Evolutionary conservation across 2,113 vertebrate genomes (phyloP), one percentile per base, ranked within the genome.

Genomic region (Neodon shergylaensis): DNA sequence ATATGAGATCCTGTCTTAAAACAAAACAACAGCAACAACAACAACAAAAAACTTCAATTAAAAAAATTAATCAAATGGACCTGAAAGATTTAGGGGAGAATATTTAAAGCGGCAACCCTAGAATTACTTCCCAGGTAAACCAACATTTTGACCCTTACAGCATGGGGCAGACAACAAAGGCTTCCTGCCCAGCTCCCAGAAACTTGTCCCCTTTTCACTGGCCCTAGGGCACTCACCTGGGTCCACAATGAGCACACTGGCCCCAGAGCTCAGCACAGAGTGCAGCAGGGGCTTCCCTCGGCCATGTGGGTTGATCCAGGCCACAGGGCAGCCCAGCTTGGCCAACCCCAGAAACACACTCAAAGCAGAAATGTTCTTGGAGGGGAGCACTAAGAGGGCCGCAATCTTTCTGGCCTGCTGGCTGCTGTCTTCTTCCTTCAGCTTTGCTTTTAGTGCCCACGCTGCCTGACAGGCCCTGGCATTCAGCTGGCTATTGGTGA

Each of bases 271-370:
- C 83, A 93, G 92, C 66, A 98, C 97, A 0, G 96, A 33, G 21
- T 97, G 96, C 1, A 63, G 33, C 66, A 98, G 33, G 16, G 97
- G 77, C 0, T 1, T 7, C 17, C 97, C 97, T 0, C 95, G 90
- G 68, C 4, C 0, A 5, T 97, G 63, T 0, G 96, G 94, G 36
- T 97, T 98, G 76, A 98, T 93, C 97, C 97, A 98, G 54, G 95
- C 97, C 1, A 87, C 91, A 0, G 96, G 81, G 49, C 94, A 97
- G 94, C 97, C 97, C 66, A 98, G 73, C 73, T 98, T 97, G 90
- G 96, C 85, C 72, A 98, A 78, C 14, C 97, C 97, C 19, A 98
- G 96, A 54, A 92, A 96, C 47, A 98, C 1, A 10, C 85, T 68
- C 79, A 98, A 68, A 10, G 96, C 95, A 0, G 88, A 39, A 3